Percentiles rank a stretch among this genome's conserved stretches.
Evolutionary conservation across 1,140 invertebrate species (phyloP).

Genomic region (Xylocopa sonorina): DNA sequence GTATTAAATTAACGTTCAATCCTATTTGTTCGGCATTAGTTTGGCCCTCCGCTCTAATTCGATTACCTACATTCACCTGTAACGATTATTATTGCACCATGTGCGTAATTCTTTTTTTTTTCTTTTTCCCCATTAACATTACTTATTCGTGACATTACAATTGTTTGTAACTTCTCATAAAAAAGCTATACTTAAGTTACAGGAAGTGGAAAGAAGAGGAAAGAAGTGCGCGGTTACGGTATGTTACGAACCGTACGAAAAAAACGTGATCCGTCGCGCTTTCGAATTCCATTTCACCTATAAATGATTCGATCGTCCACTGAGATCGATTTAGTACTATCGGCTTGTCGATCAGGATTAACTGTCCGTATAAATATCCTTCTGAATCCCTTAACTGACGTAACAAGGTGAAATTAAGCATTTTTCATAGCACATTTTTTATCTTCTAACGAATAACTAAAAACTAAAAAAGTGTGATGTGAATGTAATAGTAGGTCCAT

Average conservation of each 20-base stretch:
- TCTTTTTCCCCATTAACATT: constrained; percentile 3
- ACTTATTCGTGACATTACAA: neutral
- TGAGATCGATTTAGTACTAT: constrained; percentile 25
- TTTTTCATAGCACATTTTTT: neutral
- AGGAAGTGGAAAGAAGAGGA: constrained; percentile 27
- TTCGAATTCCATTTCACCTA: constrained; percentile 70
- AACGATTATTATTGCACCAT: constrained; percentile 39
- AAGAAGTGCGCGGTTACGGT: constrained; percentile 38
- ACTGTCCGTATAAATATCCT: too few species aligned
- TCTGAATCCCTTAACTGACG: too few species aligned
- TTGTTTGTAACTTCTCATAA: too few species aligned
- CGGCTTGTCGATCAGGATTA: constrained; percentile 1
- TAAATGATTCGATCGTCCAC: constrained; percentile 65
- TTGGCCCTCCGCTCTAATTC: constrained; percentile 71
- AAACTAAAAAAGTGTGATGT: neutral
- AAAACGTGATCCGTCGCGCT: constrained; percentile 53
- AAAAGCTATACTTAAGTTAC: neutral
- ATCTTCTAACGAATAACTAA: neutral
- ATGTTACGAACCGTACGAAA: constrained; percentile 11
- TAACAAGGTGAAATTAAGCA: neutral
- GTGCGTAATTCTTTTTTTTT: constrained; percentile 4
- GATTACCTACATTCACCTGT: constrained; percentile 71
- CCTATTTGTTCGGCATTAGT: constrained; percentile 78
- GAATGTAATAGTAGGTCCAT: too few species aligned
- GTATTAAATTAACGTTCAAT: constrained; percentile 78